Conservation (phyloP, 1,140 invertebrate species). For the Periplaneta americana region DNA sequence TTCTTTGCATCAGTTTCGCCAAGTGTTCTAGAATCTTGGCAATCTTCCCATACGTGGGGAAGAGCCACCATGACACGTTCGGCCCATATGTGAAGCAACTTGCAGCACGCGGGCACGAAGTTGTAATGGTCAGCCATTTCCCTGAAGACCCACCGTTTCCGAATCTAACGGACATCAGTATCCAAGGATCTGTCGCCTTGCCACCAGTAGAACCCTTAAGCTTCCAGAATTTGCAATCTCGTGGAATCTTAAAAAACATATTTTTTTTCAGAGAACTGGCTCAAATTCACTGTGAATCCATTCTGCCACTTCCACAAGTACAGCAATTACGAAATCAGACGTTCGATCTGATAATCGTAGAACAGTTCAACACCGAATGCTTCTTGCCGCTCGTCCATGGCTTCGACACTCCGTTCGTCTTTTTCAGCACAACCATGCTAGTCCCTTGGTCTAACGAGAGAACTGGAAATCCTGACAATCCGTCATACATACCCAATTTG, state of each 20-base stretch:
- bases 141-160: too few species aligned
- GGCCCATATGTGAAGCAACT: too few species aligned
- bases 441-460: slow-evolving; percentile 47
- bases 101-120: too few species aligned
- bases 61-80: too few species aligned
- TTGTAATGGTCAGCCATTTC: too few species aligned
- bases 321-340: slow-evolving; percentile 29
- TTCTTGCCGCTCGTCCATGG: slow-evolving; percentile 43
- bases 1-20: too few species aligned
- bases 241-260: neutral
- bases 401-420: slow-evolving; percentile 42
- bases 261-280: neutral
- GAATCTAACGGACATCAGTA: too few species aligned
- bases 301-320: too few species aligned
- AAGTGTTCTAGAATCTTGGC: too few species aligned
- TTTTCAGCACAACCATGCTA: slow-evolving; percentile 47
- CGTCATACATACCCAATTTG: slow-evolving; percentile 31
- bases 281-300: too few species aligned
- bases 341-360: slow-evolving; percentile 58
- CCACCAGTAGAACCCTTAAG: neutral
- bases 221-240: neutral
- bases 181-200: too few species aligned
- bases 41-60: neutral
- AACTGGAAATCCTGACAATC: slow-evolving; percentile 36
- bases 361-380: slow-evolving; percentile 60